phyloP scores from a whole-genome alignment of 2,113 vertebrate genomes.

The Brachypteracias leptosomus region DNA sequence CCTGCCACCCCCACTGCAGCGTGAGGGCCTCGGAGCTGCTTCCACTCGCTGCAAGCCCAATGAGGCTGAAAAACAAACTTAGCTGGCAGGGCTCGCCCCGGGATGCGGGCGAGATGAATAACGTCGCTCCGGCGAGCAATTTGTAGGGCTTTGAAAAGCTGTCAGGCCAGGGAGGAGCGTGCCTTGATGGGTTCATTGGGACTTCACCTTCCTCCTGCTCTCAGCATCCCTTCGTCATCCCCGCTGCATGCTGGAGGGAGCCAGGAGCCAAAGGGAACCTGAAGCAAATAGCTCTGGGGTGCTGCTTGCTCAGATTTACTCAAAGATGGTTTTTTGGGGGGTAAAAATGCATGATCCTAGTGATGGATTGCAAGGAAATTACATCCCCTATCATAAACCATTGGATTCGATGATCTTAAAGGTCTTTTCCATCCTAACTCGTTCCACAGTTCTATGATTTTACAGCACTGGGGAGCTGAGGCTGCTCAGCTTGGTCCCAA shows the following conservation, averaged over 20 bases:
- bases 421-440: background rate
- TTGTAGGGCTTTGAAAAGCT: slow-evolving; percentile 35
- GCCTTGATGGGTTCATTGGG: background rate
- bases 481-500: background rate
- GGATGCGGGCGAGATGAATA: background rate
- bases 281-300: background rate
- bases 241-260: accelerated
- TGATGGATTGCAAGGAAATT: accelerated
- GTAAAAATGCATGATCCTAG: background rate
- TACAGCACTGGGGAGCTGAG: accelerated
- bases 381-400: accelerated
- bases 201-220: background rate
- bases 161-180: background rate
- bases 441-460: background rate
- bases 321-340: background rate
- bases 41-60: background rate
- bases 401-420: background rate
- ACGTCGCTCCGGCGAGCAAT: background rate
- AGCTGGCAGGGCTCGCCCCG: background rate
- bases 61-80: slow-evolving; percentile 47
- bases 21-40: background rate
- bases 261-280: background rate
- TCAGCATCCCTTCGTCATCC: background rate
- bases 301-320: background rate
- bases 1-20: background rate